Evolutionary conservation across 1,140 invertebrate genomes (phyloP), one percentile per base, ranked within the genome.

Genomic region (Holotrichia oblita): DNA sequence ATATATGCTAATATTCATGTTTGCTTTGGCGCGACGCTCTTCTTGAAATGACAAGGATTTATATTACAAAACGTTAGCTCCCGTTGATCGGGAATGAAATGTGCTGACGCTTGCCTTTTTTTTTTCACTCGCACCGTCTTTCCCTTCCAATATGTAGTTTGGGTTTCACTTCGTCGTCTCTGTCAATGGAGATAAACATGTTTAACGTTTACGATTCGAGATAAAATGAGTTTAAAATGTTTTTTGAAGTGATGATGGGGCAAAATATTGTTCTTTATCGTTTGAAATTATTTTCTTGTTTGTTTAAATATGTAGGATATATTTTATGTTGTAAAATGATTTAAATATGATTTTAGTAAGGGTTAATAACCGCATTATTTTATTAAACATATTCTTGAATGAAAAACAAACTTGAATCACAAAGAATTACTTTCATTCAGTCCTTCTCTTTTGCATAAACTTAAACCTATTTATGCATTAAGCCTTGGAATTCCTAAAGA

Each of bases 41-140:
- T 24, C 20, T 69, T 69, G 61, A 69, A 27, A 69, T 20, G 61
- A 69, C 20, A 27, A 69, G 61, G 22, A 69, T 69, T 27, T 69
- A 27, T 69, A 14, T 24, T 34, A 22, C 22, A 69, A 34, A 24
- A 27, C 20, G 61, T 34, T 24, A n/a, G 27, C 8, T 22, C 27
- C n/a, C 27, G 22, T 20, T 12, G 61, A 24, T 27, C 22, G 8
- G 61, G 61, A 69, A 27, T 27, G 22, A 24, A 69, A 34, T 27
- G 22, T 27, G 61, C 14, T 69, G 61, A 69, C 61, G 61, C 20
- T 20, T 69, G 27, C 27, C 9, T 34, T 34, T 24, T 69, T 20
- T 34, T 27, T n/a, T n/a, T n/a, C n/a, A n/a, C n/a, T n/a, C n/a
- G n/a, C n/a, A n/a, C n/a, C 14, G 61, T 7, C 22, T 69, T 17